These are phyloP conservation scores for Sebastes schlegelii DNA, from an alignment of 2,113 vertebrate genomes.

Conservation along the genomic window DNA sequence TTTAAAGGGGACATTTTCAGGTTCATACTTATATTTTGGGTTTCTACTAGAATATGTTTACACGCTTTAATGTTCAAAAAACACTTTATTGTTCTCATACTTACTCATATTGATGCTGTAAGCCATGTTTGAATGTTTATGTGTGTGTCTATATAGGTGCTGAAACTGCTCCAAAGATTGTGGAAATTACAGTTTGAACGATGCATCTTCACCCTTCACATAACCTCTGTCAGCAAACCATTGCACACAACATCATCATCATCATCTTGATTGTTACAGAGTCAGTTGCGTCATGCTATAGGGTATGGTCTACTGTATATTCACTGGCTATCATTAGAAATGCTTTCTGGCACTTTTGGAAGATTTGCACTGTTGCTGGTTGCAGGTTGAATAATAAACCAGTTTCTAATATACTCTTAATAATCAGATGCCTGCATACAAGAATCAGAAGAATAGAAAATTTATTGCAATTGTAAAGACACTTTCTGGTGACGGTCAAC, in stretches of 20 bases:
- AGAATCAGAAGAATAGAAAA: slow-evolving; percentile 3
- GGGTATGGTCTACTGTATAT: slow-evolving; percentile 57
- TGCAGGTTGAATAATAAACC: not conserved
- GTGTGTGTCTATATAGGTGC: slow-evolving; percentile 37
- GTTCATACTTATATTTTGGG: no score
- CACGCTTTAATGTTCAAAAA: no score
- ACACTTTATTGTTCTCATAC: no score
- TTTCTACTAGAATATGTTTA: no score
- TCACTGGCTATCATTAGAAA: slow-evolving; percentile 52
- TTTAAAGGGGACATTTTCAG: no score
- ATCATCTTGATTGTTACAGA: not conserved
- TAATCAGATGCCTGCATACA: not conserved
- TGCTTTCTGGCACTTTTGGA: slow-evolving; percentile 49
- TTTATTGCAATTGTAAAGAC: slow-evolving; percentile 68
- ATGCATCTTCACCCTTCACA: slow-evolving; percentile 16
- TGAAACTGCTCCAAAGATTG: slow-evolving; percentile 48
- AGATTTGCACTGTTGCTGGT: slow-evolving; percentile 55
- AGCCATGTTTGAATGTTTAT: slow-evolving; percentile 24
- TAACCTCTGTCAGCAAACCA: slow-evolving; percentile 34
- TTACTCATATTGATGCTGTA: not conserved
- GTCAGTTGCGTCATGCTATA: slow-evolving; percentile 30
- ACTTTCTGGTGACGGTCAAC: slow-evolving; percentile 57
- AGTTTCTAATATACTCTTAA: not conserved
- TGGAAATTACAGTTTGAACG: slow-evolving; percentile 13
- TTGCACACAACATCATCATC: slow-evolving; percentile 24